Conservation (phyloP, 1,140 invertebrate genomes). For the Anastrepha obliqua region DNA sequence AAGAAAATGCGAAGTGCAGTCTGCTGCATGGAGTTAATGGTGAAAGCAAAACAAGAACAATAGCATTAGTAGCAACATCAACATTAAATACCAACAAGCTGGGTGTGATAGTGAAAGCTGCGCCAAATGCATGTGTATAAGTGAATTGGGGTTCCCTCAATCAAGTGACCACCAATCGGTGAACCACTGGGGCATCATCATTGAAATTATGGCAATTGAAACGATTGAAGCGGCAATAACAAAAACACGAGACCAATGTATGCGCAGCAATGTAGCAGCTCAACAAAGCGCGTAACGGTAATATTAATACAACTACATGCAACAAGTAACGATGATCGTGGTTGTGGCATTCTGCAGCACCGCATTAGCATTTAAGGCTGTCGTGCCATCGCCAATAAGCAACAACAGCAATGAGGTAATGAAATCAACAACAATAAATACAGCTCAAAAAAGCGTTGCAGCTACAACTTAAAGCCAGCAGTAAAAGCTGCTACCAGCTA, state of each 20-base stretch:
- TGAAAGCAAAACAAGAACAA: background rate
- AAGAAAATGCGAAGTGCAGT: background rate
- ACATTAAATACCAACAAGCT: background rate
- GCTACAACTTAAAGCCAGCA: background rate
- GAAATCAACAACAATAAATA: background rate
- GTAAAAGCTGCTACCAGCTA: slow-evolving; percentile 13
- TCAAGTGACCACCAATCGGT: background rate
- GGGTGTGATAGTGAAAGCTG: background rate
- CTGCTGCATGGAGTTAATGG: background rate
- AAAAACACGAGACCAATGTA: background rate
- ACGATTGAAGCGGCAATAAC: background rate
- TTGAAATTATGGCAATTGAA: slow-evolving; percentile 51
- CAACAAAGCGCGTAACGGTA: background rate
- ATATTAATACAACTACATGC: background rate
- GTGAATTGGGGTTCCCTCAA: background rate
- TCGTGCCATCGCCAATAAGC: background rate
- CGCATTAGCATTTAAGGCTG: slow-evolving; percentile 30
- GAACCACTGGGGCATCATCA: slow-evolving; percentile 31
- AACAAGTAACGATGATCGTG: background rate
- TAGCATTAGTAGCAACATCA: background rate
- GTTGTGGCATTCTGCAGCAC: background rate
- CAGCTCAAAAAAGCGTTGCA: too few species aligned
- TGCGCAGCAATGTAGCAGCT: background rate
- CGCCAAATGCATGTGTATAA: background rate
- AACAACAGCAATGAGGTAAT: background rate